Base-by-base conservation (phyloP, 1,140 invertebrate genomes). In the Callitettix versicolor region DNA sequence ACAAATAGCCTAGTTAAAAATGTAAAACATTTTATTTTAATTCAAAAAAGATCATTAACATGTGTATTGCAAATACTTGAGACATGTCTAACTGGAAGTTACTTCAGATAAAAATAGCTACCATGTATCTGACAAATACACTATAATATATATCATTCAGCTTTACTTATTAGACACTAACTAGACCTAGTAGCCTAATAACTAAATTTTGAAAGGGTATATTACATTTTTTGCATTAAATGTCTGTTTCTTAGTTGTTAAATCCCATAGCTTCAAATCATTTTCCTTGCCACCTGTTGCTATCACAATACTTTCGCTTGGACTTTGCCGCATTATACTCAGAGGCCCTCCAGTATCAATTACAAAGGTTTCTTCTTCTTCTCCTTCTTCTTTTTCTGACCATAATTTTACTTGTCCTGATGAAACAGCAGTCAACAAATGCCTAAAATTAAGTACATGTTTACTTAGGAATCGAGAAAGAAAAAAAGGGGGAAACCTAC, bases 211-310 rank as follows among this genome's bases (percentile, higher is more conserved):
- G n/a, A n/a, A n/a, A n/a, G n/a, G n/a, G n/a, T n/a, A n/a, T n/a
- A 68, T 68, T 56, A 84, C 76, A 79, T 88, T 88, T 77, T 80
- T 88, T 30, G 83, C 83, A 63, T 66, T 73, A 69, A 84, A 90
- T 54, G 70, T 67, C 67, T 65, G 60, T 58, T 59, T 61, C 66
- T 62, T 60, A 53, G 62, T 73, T 17, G 76, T 69, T 18, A 89
- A 57, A 68, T 90, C 80, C 76, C 80, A 89, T 36, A 89, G 61
- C 71, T 86, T 85, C 12, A 90, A 66, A 53, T 80, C 78, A 71
- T 87, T 84, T 69, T 85, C 80, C 62, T 82, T 76, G 9, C 87
- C 85, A 15, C 84, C 85, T 14, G 82, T 85, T 1, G 80, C 84
- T 60, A 86, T 72, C 9, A 77, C 61, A 57, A 72, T 69, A 55